Evolutionary conservation across 2,797 vertebrate species (phyloP).

Genomic region (Sebastolobus altivelis): DNA sequence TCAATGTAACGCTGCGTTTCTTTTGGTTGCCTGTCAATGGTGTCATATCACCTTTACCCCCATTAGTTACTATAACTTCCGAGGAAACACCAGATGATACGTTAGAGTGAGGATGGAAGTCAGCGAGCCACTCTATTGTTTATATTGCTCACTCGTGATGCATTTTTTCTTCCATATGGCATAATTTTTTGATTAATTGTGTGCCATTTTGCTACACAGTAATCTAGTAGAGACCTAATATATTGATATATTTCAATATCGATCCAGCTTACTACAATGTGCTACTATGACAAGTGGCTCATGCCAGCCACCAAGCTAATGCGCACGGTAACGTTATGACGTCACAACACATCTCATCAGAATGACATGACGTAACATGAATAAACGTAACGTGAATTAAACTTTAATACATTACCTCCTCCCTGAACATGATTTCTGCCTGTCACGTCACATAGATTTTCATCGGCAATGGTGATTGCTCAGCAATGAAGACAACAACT

Average conservation of each 20-base stretch:
- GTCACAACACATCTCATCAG: too few relatives aligned
- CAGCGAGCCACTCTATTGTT: neutral
- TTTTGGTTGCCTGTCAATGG: neutral
- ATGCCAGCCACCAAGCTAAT: neutral
- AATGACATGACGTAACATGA: neutral
- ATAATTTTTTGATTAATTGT: neutral
- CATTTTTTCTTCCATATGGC: neutral
- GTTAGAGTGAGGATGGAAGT: neutral
- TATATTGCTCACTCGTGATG: neutral
- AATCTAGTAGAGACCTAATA: neutral
- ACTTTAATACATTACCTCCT: too few relatives aligned
- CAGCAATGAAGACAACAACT: neutral
- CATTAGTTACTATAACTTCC: neutral
- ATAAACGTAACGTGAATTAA: neutral
- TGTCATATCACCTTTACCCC: too few relatives aligned
- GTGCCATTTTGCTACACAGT: neutral
- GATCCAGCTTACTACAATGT: neutral
- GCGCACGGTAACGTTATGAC: too few relatives aligned
- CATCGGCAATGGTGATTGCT: neutral
- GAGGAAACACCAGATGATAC: fast-evolving
- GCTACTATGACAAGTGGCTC: neutral
- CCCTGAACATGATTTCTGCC: neutral
- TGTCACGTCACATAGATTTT: neutral
- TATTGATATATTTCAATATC: neutral
- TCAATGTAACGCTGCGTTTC: neutral